phyloP scores from a whole-genome alignment of 2,113 vertebrate genomes.

The Phyllostomus discolor region DNA sequence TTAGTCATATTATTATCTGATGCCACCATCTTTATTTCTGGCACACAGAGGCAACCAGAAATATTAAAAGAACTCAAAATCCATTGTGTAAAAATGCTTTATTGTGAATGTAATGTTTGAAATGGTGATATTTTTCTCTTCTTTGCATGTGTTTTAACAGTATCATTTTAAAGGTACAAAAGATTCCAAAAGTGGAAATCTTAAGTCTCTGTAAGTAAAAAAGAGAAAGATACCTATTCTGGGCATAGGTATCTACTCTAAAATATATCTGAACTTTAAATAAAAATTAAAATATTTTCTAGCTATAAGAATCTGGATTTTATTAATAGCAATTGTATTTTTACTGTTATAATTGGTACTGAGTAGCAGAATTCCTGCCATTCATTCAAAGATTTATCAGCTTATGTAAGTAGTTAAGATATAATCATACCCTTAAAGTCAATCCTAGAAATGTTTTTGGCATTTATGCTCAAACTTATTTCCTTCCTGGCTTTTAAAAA shows the following conservation, averaged over 20 bases:
- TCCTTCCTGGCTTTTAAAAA: conserved; percentile 46
- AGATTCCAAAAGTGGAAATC: not conserved
- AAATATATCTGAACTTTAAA: conserved; percentile 2
- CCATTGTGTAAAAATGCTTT: not conserved
- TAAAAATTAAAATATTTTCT: not conserved
- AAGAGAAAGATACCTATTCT: not conserved
- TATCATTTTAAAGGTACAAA: not conserved
- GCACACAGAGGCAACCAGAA: not conserved
- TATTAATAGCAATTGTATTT: not conserved
- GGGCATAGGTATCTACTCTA: not conserved
- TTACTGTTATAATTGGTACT: not conserved
- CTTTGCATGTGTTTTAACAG: not conserved
- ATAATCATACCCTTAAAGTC: not conserved
- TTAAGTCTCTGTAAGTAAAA: not conserved
- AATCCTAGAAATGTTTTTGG: conserved; percentile 26
- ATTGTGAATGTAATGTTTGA: not conserved
- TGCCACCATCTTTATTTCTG: not conserved
- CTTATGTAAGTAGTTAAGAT: conserved; percentile 32
- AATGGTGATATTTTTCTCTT: not conserved
- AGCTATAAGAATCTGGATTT: conserved; percentile 2
- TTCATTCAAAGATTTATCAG: conserved; percentile 34
- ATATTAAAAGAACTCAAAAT: not conserved
- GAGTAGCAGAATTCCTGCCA: not conserved
- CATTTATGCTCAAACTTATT: conserved; percentile 16
- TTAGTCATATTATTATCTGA: not conserved